Conservation (phyloP, 2,888 invertebrate genomes). For the Zhuqinia jingwanae region DNA sequence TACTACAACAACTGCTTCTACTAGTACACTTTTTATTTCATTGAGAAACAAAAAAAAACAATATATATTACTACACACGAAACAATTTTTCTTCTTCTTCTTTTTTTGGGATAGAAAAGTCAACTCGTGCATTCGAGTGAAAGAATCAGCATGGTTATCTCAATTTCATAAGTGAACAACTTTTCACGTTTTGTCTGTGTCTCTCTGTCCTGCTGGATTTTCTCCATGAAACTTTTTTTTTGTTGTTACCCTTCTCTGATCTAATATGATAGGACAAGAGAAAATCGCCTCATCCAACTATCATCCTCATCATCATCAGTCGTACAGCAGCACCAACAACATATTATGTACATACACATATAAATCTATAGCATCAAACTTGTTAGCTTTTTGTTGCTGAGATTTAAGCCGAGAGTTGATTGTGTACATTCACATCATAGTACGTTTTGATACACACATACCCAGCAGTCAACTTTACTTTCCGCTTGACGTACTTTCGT, state of each 20-base stretch:
- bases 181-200: constrained; percentile 8
- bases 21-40: background rate
- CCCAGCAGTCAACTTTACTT: constrained; percentile 25
- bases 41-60: background rate
- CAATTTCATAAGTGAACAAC: constrained; percentile 42
- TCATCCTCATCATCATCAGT: background rate
- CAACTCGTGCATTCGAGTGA: background rate
- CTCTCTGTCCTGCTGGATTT: constrained; percentile 33
- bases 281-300: constrained; percentile 5
- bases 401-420: constrained; percentile 11
- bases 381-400: constrained; percentile 51
- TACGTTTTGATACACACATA: background rate
- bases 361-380: no score
- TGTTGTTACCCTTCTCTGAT: constrained; percentile 3
- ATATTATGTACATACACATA: no score
- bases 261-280: constrained; percentile 23
- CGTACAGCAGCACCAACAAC: no score
- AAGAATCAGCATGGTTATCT: constrained; percentile 30
- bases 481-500: constrained; percentile 5
- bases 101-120: background rate
- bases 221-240: constrained; percentile 24
- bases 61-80: no score
- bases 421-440: background rate
- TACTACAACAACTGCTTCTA: no score
- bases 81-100: constrained; percentile 4